Conservation (phyloP, 2,113 vertebrate genomes). For the Odobenus rosmarus region DNA sequence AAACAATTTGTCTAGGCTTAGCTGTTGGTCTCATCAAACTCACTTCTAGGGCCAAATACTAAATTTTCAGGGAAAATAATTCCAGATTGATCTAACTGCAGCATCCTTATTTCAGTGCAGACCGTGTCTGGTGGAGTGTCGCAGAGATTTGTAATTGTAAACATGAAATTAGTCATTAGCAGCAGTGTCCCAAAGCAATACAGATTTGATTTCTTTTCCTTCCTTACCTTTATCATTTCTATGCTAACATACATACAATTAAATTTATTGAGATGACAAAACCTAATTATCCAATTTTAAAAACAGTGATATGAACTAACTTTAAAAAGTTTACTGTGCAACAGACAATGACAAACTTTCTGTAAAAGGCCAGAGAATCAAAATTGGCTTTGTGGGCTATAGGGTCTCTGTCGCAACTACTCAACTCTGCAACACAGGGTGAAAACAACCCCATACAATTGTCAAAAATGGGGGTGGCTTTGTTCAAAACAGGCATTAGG, state of each 20-base stretch:
- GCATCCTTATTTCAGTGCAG: neutral
- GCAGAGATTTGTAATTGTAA: neutral
- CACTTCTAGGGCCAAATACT: neutral
- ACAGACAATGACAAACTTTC: neutral
- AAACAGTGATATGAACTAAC: neutral
- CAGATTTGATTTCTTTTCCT: neutral
- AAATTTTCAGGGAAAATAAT: neutral
- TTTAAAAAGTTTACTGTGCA: neutral
- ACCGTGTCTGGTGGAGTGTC: neutral
- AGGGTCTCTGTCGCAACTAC: neutral
- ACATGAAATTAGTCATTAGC: neutral
- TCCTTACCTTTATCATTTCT: neutral
- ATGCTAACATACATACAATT: neutral
- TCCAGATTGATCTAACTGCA: neutral
- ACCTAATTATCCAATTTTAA: neutral
- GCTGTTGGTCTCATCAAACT: neutral
- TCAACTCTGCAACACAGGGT: neutral
- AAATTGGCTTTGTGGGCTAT: neutral
- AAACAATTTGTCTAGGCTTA: too few relatives aligned
- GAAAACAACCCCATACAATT: neutral
- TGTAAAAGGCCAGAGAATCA: neutral
- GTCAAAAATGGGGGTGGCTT: neutral
- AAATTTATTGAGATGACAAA: neutral
- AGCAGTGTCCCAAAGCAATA: neutral
- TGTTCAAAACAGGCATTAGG: neutral